Percentiles rank a stretch among this genome's conserved stretches.
Conservation (phyloP, 2,888 invertebrate species). For the Cephalotes varians region DNA sequence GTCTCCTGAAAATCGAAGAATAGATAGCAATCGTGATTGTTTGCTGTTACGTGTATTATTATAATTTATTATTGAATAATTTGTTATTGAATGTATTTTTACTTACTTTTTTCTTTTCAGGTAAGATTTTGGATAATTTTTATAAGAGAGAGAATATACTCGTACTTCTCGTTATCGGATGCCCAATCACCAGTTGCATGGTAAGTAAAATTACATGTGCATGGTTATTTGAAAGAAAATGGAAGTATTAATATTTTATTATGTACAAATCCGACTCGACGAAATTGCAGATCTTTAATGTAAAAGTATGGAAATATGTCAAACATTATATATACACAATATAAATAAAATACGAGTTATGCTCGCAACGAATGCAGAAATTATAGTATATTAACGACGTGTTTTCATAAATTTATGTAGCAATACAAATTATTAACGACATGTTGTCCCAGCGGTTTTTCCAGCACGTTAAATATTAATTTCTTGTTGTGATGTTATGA, state of each 20-base stretch:
- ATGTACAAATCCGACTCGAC: neutral
- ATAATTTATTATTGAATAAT: no score
- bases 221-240: neutral
- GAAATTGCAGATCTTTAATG: neutral
- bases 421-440: conserved; percentile 34
- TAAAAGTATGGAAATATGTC: conserved; percentile 12
- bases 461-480: conserved; percentile 39
- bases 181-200: neutral
- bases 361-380: conserved; percentile 5
- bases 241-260: neutral
- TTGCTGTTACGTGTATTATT: neutral
- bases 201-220: conserved; percentile 37
- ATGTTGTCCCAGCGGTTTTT: conserved; percentile 17
- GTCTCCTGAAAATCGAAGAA: neutral
- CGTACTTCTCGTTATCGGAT: neutral
- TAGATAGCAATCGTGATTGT: neutral
- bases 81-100: neutral
- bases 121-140: conserved; percentile 21
- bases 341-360: conserved; percentile 29
- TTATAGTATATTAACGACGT: conserved; percentile 19
- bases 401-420: conserved; percentile 3
- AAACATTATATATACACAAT: neutral
- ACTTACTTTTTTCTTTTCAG: conserved; percentile 28
- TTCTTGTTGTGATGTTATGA: conserved; percentile 12
- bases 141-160: neutral